Evolutionary conservation across 2,797 vertebrate genomes (phyloP), one percentile per base, ranked within the genome.

Genomic region (Diglossa cyanea): DNA sequence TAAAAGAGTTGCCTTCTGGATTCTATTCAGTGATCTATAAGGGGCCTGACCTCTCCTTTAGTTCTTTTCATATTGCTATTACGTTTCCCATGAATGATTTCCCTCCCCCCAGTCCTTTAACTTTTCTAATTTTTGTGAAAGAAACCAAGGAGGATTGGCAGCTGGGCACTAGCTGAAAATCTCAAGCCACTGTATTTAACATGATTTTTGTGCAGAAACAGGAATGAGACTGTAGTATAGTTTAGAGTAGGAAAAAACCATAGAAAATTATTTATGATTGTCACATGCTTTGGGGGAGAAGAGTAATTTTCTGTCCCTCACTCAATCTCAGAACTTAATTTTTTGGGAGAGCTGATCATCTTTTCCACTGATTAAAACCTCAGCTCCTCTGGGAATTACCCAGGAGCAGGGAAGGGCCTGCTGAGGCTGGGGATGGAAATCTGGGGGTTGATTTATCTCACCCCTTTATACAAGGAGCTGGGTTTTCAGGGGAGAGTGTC

Each of bases 31-130:
- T 94, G 91, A 87, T 93, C 95, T 82, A 45, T 83, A 94, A 94
- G 42, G 81, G 90, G 90, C 75, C 88, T 76, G 67, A 50, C 90
- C 95, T 96, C 54, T 94, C 81, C 96, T 94, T 94, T 60, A 94
- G 83, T 84, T 84, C 97, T 94, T 97, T 97, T 96, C 96, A 93
- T 95, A 96, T 94, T 81, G 96, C 93, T 90, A 37, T 97, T 94
- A 90, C 84, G 80, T 95, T 95, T 90, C 96, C 88, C 35, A 60
- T 96, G 97, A 96, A 71, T 95, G 96, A 94, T 87, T 96, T 96
- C 91, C 81, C 87, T 85, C 26, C 94, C 93, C 94, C 94, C 88
- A 82, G 33, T 81, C 85, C 94, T 94, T 94, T 88, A 91, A 88
- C 92, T 90, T 91, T 68, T 42, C 91, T 50, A 51, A 18, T 88